A percentile compares a stretch with the other conserved stretches of the same genome.
Evolutionary conservation across 1,140 invertebrate species (phyloP).

Genomic region (Anoplophora glabripennis): DNA sequence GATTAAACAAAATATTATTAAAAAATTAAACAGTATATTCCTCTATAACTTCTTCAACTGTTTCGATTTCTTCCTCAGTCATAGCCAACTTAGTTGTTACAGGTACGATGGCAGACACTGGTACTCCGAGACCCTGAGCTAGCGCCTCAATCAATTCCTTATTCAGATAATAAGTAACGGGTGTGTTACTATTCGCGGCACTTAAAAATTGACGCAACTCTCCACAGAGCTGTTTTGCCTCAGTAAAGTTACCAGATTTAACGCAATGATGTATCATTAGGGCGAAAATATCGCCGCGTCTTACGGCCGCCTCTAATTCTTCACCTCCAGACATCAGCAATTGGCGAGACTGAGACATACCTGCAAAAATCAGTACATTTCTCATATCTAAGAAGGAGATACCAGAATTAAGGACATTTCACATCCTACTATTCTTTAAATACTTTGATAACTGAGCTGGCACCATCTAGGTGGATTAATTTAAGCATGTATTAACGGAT

Average conservation of each 20-base stretch:
- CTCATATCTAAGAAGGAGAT: too few relatives aligned
- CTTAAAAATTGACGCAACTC: constrained; percentile 43
- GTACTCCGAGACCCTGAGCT: constrained; percentile 40
- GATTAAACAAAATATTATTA: background rate
- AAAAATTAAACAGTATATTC: constrained; percentile 24
- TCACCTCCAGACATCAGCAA: constrained; percentile 53
- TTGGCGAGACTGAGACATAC: constrained; percentile 56
- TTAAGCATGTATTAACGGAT: too few relatives aligned
- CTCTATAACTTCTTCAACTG: constrained; percentile 41
- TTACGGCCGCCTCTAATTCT: constrained; percentile 54
- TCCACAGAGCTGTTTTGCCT: constrained; percentile 41
- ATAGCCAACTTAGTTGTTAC: constrained; percentile 17
- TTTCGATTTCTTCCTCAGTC: constrained; percentile 31
- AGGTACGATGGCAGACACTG: constrained; percentile 37
- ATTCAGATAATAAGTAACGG: constrained; percentile 47
- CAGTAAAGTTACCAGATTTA: constrained; percentile 47
- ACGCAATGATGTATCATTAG: constrained; percentile 55
- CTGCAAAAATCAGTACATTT: constrained; percentile 36
- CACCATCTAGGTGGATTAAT: too few relatives aligned
- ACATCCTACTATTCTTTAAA: too few relatives aligned
- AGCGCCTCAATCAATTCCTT: constrained; percentile 44
- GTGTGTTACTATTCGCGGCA: constrained; percentile 25
- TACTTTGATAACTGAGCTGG: too few relatives aligned
- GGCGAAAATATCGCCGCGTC: constrained; percentile 56
- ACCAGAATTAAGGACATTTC: too few relatives aligned